A percentile compares a stretch with the other conserved stretches of the same genome.
These are phyloP conservation scores for Thelaira solivaga DNA, from an alignment of 2,888 invertebrate genomes.

Conservation along the genomic window DNA sequence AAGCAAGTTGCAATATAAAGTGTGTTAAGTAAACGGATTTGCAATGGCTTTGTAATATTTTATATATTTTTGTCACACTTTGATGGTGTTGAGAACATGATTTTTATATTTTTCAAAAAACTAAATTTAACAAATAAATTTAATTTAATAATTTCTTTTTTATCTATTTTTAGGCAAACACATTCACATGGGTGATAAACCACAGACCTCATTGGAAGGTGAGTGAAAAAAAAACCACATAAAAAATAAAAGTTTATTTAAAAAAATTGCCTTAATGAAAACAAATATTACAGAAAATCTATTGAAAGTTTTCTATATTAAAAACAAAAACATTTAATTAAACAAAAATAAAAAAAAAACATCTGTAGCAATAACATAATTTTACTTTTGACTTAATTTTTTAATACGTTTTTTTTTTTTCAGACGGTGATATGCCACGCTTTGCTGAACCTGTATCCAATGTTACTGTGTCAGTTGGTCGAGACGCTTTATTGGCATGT, in stretches of 20 bases:
- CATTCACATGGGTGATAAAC: slow-evolving; percentile 72
- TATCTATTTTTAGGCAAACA: slow-evolving; percentile 73
- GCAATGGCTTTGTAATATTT: slow-evolving; percentile 16
- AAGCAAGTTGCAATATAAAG: slow-evolving; percentile 21
- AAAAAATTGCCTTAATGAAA: no score
- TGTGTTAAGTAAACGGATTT: slow-evolving; percentile 50
- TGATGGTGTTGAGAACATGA: background rate
- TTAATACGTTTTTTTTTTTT: slow-evolving; percentile 22
- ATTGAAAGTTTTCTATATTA: no score
- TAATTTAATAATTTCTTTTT: no score
- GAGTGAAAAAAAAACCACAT: slow-evolving; percentile 62
- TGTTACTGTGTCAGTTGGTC: slow-evolving; percentile 91
- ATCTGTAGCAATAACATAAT: no score
- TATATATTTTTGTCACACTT: slow-evolving; percentile 32
- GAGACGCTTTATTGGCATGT: slow-evolving; percentile 91
- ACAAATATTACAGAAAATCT: no score
- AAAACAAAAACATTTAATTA: no score
- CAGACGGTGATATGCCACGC: slow-evolving; percentile 81
- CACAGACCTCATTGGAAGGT: slow-evolving; percentile 74
- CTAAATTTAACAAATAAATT: background rate
- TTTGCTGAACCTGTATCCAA: slow-evolving; percentile 93
- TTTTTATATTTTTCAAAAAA: background rate
- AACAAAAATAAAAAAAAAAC: no score
- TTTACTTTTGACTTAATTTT: no score
- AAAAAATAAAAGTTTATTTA: no score